phyloP scores from a whole-genome alignment of 1,140 invertebrate species.

The Chelonus insularis region DNA sequence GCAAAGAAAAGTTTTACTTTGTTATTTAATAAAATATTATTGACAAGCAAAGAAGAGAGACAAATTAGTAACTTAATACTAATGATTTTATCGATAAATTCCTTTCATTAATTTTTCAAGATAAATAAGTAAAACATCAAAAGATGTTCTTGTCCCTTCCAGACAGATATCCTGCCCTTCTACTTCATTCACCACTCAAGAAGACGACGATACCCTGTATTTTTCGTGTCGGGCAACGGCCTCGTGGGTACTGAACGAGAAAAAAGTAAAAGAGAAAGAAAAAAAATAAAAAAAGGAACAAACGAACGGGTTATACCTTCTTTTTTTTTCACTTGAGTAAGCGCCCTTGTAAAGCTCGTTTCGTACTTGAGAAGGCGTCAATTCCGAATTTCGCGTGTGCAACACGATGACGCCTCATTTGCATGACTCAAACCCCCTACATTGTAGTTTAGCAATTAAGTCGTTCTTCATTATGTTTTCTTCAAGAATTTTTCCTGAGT shows the following conservation, averaged over 20 bases:
- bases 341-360: slow-evolving; percentile 14
- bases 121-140: background rate
- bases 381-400: slow-evolving; percentile 11
- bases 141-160: background rate
- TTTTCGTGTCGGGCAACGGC: slow-evolving; percentile 14
- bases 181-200: slow-evolving; percentile 6
- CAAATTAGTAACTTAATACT: no score
- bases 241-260: background rate
- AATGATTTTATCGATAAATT: no score
- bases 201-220: slow-evolving; percentile 9
- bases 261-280: background rate
- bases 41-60: no score
- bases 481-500: no score
- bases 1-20: no score
- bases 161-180: background rate
- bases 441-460: slow-evolving; percentile 31
- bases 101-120: no score
- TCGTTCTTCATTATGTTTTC: slow-evolving; percentile 24
- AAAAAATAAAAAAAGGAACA: background rate
- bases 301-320: background rate
- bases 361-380: slow-evolving; percentile 21
- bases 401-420: slow-evolving; percentile 29
- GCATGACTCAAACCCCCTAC: slow-evolving; percentile 26
- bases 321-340: background rate
- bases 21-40: no score